Evolutionary conservation across 1,140 invertebrate genomes (phyloP), one percentile per base, ranked within the genome.

Genomic region (Drosophila hydei): DNA sequence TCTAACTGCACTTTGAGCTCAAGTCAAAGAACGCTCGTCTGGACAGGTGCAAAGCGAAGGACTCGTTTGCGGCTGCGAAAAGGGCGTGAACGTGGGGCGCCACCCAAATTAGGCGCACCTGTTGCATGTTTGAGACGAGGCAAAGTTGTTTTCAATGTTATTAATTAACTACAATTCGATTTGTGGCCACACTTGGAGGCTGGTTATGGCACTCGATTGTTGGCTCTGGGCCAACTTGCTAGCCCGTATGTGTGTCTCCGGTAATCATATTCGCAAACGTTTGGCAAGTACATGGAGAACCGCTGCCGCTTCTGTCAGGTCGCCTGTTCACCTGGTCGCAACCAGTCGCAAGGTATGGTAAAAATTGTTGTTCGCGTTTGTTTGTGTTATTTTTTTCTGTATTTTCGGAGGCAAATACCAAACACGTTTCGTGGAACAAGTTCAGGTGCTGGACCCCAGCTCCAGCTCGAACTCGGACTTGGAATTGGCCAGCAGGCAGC

Each of bases 371-470:
- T 59, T 40, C 25, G 25, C 42, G 56, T 47, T 43, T 43, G 54
- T 56, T 43, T 56, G 42, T 43, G 38, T 56, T 51, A 7, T 51
- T 58, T 59, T 52, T 18, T 72, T 50, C 60, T 72, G 55, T 52
- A 25, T 72, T 72, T 73, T 76, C 73, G 70, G 74, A 74, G 74
- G 58, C 67, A 77, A 75, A 77, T 72, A 69, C 55, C 80, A 85
- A 85, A 87, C 81, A 87, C 81, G 81, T 87, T 87, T 87, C 67
- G 83, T 71, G 83, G 81, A 87, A 87, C 81, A 87, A 87, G 81
- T 87, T 87, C 83, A 80, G 78, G 60, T 78, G 74, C 72, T 38
- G 58, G 40, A 62, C 58, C 68, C 33, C 30, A 36, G 30, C 61
- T 21, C 9, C 38, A 58, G 30, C 47, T 51, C 55, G n/a, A 18